phyloP scores from a whole-genome alignment of 2,888 invertebrate genomes.

The Drosophila sordidula region DNA sequence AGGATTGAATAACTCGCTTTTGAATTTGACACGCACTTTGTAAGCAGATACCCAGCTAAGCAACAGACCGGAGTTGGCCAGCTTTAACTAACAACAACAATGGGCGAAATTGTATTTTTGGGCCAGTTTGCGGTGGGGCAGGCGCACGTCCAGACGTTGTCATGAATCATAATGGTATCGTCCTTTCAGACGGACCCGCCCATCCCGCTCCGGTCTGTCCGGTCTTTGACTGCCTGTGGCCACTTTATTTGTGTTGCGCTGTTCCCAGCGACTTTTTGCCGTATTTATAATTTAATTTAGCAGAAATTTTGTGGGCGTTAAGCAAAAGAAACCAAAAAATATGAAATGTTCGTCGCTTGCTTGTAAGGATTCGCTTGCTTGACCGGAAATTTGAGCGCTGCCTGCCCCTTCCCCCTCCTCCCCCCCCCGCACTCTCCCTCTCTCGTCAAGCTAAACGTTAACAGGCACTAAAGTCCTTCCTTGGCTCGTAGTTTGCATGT shows the following conservation, averaged over 20 bases:
- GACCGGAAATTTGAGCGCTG: conserved; percentile 74
- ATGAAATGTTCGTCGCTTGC: conserved; percentile 37
- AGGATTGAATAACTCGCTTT: conserved; percentile 74
- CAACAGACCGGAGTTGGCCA: conserved; percentile 24
- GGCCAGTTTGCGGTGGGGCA: neutral
- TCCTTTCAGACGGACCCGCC: conserved; percentile 29
- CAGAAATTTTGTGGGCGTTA: conserved; percentile 79
- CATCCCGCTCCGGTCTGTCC: neutral
- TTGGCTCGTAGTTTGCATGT: conserved; percentile 68
- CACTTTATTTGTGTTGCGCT: conserved; percentile 61
- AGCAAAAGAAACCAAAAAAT: conserved; percentile 60
- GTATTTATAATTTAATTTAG: conserved; percentile 81
- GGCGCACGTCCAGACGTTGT: conserved; percentile 60
- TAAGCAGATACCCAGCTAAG: conserved; percentile 50
- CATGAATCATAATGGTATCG: conserved; percentile 72
- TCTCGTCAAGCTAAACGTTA: conserved; percentile 34
- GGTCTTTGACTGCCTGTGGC: conserved; percentile 46
- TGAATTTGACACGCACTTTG: conserved; percentile 79
- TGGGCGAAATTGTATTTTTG: neutral
- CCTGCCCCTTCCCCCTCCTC: neutral
- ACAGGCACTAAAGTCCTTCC: conserved; percentile 56
- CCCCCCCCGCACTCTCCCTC: neutral
- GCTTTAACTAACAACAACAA: conserved; percentile 60
- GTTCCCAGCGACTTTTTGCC: conserved; percentile 68
- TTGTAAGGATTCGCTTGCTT: conserved; percentile 76